Evolutionary conservation across 2,888 invertebrate species (phyloP).

Genomic region (Smittia sp.): DNA sequence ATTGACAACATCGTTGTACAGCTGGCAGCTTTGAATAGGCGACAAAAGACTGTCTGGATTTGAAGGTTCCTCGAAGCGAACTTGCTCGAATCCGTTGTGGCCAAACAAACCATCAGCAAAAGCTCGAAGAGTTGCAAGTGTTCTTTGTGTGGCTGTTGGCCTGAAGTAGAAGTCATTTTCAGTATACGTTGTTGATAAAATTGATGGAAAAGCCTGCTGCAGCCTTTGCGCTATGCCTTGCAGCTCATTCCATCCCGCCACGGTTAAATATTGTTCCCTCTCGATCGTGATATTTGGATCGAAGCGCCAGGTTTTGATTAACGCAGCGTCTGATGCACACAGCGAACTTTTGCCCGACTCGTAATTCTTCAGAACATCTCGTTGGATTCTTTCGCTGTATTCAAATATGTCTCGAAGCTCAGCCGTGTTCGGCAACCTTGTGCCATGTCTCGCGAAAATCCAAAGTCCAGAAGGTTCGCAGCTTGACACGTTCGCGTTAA

Average conservation of each 20-base stretch:
- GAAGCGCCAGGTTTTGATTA: constrained; percentile 66
- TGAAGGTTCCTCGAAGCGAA: neutral
- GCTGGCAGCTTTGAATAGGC: too few relatives aligned
- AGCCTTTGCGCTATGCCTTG: constrained; percentile 66
- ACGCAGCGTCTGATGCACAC: constrained; percentile 65
- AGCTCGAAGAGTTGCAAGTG: constrained; percentile 61
- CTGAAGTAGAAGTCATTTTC: constrained; percentile 58
- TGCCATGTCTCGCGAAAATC: neutral
- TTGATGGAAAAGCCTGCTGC: constrained; percentile 59
- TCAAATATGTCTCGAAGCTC: too few relatives aligned
- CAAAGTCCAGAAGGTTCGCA: neutral
- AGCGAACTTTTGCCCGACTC: constrained; percentile 57
- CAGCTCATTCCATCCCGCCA: constrained; percentile 60
- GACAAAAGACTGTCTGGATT: neutral
- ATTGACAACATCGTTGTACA: too few relatives aligned
- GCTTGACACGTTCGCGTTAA: neutral
- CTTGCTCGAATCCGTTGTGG: neutral
- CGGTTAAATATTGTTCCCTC: constrained; percentile 61
- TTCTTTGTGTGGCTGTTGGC: constrained; percentile 59
- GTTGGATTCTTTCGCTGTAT: too few relatives aligned
- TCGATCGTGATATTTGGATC: constrained; percentile 59
- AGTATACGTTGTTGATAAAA: constrained; percentile 5
- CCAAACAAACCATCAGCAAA: constrained; percentile 8
- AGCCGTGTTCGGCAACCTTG: neutral
- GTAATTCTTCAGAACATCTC: neutral